Percentiles rank a stretch among this genome's conserved stretches.
Evolutionary conservation across 1,140 invertebrate species (phyloP).

Genomic region (Ceratosolen fusciceps): DNA sequence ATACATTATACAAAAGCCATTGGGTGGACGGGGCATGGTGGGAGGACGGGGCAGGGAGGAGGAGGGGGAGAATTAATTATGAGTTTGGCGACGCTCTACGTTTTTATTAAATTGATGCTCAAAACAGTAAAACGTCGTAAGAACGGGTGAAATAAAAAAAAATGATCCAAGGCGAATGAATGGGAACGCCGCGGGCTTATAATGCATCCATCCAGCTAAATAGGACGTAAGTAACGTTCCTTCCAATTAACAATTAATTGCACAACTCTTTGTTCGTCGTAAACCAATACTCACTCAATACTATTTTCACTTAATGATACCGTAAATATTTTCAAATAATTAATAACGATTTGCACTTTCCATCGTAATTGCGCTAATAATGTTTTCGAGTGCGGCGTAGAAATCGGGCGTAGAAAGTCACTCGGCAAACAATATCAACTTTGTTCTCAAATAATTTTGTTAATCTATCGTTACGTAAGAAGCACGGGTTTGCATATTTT

Average conservation of each 20-base stretch:
- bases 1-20: too few relatives aligned
- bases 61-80: too few relatives aligned
- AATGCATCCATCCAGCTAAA: background rate
- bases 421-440: background rate
- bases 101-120: too few relatives aligned
- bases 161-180: background rate
- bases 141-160: too few relatives aligned
- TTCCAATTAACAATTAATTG: background rate
- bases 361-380: background rate
- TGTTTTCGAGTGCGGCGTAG: background rate
- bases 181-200: background rate
- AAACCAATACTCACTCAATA: background rate
- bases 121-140: too few relatives aligned
- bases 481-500: too few relatives aligned
- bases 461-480: background rate
- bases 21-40: too few relatives aligned
- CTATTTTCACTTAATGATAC: background rate
- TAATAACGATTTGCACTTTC: background rate
- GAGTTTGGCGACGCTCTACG: too few relatives aligned
- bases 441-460: background rate
- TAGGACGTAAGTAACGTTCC: background rate
- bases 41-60: too few relatives aligned
- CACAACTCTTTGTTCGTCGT: background rate
- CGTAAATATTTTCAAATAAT: conserved; percentile 11
- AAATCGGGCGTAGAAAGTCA: background rate